Base-by-base conservation (phyloP, 2,113 vertebrate genomes). In the Calcarius ornatus region DNA sequence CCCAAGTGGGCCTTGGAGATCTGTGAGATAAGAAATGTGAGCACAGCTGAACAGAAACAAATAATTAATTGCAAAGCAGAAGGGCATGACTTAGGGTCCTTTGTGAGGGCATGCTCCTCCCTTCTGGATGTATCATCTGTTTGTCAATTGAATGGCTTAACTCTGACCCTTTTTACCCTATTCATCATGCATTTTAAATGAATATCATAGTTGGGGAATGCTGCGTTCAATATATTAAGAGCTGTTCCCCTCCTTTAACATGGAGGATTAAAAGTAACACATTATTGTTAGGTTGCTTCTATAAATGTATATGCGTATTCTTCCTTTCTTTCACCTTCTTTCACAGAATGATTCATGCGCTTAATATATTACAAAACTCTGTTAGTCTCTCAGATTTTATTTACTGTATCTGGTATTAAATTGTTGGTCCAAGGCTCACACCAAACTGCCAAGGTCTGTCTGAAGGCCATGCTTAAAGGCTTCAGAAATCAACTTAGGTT, bases 401-500 rank as follows among this genome's bases (percentile, higher is more conserved):
- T 87, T 94, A 37, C 57, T 84, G 13, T 63, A 31, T 28, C 28
- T 92, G 69, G 5, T 69, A 33, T 79, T 89, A 72, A 86, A 90
- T 56, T 75, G 42, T 88, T 86, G 51, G 66, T 84, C 30, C 56
- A n/a, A 57, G 45, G 31, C 25, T 24, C 23, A 42, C 28, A 24
- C 33, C 27, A 51, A 25, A 40, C 35, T 83, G 66, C 64, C 63
- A 56, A 70, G 60, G 12, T 86, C 57, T 82, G 60, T 83, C 68
- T 57, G 59, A 92, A 77, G 38, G 68, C 92, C 47, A 8, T 66
- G 17, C 54, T 63, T 88, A 80, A 91, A 90, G 64, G 76, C 60
- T 75, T 93, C 71, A 64, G 86, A 92, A 91, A 94, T 94, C 81
- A 88, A 7, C 79, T 90, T 90, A 56, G 33, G 13, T 31, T 86